phyloP scores from a whole-genome alignment of 2,797 vertebrate species.

The Urocyon cinereoargenteus region DNA sequence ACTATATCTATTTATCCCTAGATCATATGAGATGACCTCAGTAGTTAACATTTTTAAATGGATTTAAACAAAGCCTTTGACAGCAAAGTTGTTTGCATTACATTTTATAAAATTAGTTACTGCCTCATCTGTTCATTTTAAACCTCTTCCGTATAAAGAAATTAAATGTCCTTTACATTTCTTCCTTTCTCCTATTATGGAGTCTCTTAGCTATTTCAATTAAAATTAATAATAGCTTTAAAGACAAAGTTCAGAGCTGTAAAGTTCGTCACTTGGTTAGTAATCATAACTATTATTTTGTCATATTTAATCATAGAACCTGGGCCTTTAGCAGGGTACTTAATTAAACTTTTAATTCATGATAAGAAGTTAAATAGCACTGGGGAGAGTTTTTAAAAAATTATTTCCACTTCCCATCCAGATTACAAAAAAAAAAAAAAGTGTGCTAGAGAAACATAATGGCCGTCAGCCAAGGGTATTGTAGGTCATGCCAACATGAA shows the following conservation, averaged over 20 bases:
- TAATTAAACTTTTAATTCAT: constrained; percentile 90
- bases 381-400: constrained; percentile 85
- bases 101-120: constrained; percentile 47
- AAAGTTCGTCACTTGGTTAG: constrained; percentile 84
- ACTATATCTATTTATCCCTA: not conserved
- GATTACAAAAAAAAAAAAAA: constrained; percentile 83
- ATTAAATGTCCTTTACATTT: constrained; percentile 64
- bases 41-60: constrained; percentile 26
- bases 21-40: not conserved
- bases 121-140: not conserved
- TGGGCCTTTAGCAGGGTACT: constrained; percentile 85
- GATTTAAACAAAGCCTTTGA: not conserved
- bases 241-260: constrained; percentile 77
- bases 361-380: constrained; percentile 89
- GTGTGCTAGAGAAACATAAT: constrained; percentile 83
- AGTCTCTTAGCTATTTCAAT: constrained; percentile 61
- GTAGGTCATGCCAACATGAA: constrained; percentile 89
- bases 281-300: constrained; percentile 87
- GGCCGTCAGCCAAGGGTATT: constrained; percentile 88
- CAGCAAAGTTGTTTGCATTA: constrained; percentile 11
- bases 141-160: constrained; percentile 25
- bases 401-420: constrained; percentile 88
- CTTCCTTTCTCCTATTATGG: constrained; percentile 53
- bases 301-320: constrained; percentile 88
- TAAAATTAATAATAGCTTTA: constrained; percentile 77